These are phyloP conservation scores for Bucco capensis DNA, from an alignment of 2,113 vertebrate species.

Conservation along the genomic window DNA sequence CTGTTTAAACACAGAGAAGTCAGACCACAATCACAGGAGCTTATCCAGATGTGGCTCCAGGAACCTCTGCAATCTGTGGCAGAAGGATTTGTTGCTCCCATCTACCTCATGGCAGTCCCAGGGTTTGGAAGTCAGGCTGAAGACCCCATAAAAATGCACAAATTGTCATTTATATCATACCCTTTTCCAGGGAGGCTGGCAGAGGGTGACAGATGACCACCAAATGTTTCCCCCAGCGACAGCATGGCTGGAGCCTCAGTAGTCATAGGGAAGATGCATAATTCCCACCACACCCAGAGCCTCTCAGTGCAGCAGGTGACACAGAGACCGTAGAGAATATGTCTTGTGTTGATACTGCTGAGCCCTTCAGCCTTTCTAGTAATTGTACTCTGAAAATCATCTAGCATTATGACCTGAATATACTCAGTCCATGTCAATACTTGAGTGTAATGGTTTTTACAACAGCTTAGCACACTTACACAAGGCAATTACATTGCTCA, in stretches of 20 bases:
- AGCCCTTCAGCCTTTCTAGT: not conserved
- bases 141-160: not conserved
- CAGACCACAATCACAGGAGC: accelerated
- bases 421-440: not conserved
- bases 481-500: not conserved
- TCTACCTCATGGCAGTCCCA: accelerated
- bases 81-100: not conserved
- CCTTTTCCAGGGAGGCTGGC: not conserved
- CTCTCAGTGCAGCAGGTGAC: not conserved
- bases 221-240: accelerated
- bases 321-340: not conserved
- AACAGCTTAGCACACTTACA: not conserved
- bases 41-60: not conserved
- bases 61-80: not conserved
- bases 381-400: not conserved
- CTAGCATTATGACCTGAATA: not conserved
- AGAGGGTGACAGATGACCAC: not conserved
- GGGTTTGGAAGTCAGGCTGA: not conserved
- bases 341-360: not conserved
- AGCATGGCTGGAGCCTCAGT: not conserved
- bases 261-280: accelerated
- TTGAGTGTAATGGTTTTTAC: not conserved
- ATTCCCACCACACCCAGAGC: not conserved
- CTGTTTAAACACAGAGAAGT: not conserved
- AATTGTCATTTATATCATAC: accelerated